Conservation (phyloP, 2,888 invertebrate species). For the Trichopoda pennipes region DNA sequence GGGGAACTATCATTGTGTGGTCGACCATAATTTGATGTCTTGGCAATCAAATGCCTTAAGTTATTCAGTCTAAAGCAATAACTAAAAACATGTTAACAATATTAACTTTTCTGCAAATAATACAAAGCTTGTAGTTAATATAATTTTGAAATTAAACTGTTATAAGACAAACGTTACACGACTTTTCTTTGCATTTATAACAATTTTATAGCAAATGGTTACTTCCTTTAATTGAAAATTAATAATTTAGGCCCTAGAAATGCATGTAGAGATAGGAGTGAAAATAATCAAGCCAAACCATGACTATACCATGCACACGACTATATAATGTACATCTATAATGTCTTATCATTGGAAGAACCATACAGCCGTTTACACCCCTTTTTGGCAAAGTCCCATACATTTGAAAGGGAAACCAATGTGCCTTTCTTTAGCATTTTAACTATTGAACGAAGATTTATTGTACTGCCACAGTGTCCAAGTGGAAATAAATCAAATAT, state of each 20-base stretch:
- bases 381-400: slow-evolving; percentile 48
- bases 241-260: slow-evolving; percentile 32
- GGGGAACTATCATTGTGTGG: slow-evolving; percentile 17
- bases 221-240: slow-evolving; percentile 9
- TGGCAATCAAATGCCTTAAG: too few species aligned
- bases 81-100: too few species aligned
- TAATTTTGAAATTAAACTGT: too few species aligned
- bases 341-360: slow-evolving; percentile 40
- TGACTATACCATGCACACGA: background rate
- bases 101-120: too few species aligned
- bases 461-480: slow-evolving; percentile 78
- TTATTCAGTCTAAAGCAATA: too few species aligned
- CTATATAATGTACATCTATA: slow-evolving; percentile 27
- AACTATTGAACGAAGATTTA: slow-evolving; percentile 79
- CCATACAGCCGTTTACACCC: slow-evolving; percentile 19
- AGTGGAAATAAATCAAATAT: slow-evolving; percentile 79
- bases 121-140: too few species aligned
- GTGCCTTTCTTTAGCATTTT: slow-evolving; percentile 36
- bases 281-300: slow-evolving; percentile 24
- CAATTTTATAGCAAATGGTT: background rate
- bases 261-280: slow-evolving; percentile 14
- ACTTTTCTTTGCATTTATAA: too few species aligned
- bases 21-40: slow-evolving; percentile 1
- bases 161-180: too few species aligned
- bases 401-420: slow-evolving; percentile 3